Base-by-base conservation (phyloP, 2,888 invertebrate species). In the Eueremaeus valkanovi region DNA sequence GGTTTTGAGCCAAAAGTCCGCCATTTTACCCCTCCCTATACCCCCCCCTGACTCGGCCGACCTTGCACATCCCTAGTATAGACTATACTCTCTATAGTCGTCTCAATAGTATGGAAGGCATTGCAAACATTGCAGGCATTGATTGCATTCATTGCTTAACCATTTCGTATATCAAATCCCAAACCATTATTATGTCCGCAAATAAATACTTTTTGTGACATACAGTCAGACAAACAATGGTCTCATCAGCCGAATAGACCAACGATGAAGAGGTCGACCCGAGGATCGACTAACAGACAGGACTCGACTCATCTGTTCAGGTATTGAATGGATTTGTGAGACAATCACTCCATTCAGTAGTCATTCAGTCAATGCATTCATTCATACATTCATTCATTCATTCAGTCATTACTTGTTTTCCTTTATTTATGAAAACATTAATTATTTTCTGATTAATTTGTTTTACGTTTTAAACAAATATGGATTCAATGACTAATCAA, bases 241-340 rank as follows among this genome's bases (percentile, higher is more conserved):
- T 55, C 27, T 55, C 21, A 55, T n/a, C 27, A 13, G 27, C 8
- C 8, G 16, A 16, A 16, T 16, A 16, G 45, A 16, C 45, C 55
- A 55, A 16, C 27, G 27, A 55, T 55, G 55, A 55, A 55, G 55
- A 55, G 55, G 55, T 55, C 55, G 55, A 55, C 27, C 55, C 27
- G 55, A 24, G 29, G n/a, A 27, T 3, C 21, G 3, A 55, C 27
- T 13, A 55, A 55, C 21, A 55, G 55, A 55, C 55, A 55, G 27
- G 55, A 55, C 55, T 55, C 55, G 27, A 55, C 11, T 24, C 55
- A 29, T 27, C 27, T 24, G 55, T 27, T 27, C 29, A 55, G 55
- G 55, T 55, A 45, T 45, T 36, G 6, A 36, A 36, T 36, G 2
- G 45, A 16, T 45, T 45, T 3, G 18, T 45, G 5, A 8, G 6